Evolutionary conservation across 1,140 invertebrate species (phyloP), one percentile per base, ranked within the genome.

Genomic region (Polypedilum pembai): DNA sequence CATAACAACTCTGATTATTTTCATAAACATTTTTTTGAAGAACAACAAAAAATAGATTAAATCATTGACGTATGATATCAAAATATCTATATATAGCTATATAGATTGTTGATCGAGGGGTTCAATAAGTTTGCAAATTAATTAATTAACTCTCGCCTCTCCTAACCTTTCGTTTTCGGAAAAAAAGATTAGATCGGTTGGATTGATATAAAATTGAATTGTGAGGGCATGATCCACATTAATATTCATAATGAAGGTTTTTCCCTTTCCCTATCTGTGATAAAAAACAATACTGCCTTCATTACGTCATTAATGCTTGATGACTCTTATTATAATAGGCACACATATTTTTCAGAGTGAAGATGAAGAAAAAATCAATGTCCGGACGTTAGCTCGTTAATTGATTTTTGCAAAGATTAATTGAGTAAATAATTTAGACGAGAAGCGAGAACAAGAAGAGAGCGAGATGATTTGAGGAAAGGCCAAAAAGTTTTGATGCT

Each of bases 261-360:
- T n/a, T 33, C 24, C 15, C 45, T 56, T 56, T n/a, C n/a, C n/a
- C n/a, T 12, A 56, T 56, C n/a, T 56, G 12, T 56, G 45, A 12
- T 56, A 56, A n/a, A n/a, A 56, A 56, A 15, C 41, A 56, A 56
- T 12, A 56, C 12, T 56, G 45, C 45, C 45, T 56, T 12, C 45
- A 56, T 56, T 56, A 56, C 12, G n/a, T 56, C 45, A 56, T 56
- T n/a, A 56, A 56, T 56, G 45, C 15, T n/a, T n/a, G 45, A n/a
- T 56, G 45, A 56, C 12, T 15, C 24, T 33, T 33, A 33, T 33
- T 33, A 33, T 33, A 33, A 33, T 33, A 33, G 24, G 5, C 24
- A 33, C 5, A 33, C 24, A 33, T 5, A 33, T 33, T 33, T 33
- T 3, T 5, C 5, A 3, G 24, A 5, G 5, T 33, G 24, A 33